These are phyloP conservation scores for Limulus polyphemus DNA, from an alignment of 2,888 invertebrate species.

Conservation along the genomic window DNA sequence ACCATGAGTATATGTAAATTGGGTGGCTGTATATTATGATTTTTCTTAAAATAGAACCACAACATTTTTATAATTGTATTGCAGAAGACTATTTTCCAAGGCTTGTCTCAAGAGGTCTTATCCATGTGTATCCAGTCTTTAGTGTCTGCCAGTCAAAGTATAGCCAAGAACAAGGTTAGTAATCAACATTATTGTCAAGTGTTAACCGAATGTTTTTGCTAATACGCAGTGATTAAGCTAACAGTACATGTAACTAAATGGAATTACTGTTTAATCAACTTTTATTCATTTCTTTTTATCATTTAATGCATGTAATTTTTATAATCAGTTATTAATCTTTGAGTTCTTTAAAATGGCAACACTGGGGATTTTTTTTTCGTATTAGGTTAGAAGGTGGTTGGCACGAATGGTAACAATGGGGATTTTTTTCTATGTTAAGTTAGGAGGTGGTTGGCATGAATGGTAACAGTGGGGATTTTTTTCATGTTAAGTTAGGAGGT, in stretches of 20 bases:
- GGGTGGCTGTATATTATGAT: too few relatives aligned
- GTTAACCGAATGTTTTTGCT: neutral
- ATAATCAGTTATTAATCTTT: too few relatives aligned
- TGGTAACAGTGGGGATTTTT: too few relatives aligned
- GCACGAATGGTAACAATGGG: too few relatives aligned
- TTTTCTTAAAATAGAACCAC: neutral
- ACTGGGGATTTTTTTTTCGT: too few relatives aligned
- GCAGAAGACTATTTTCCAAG: slow-evolving; percentile 85
- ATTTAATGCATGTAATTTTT: neutral
- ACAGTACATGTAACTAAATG: neutral
- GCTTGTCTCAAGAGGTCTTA: slow-evolving; percentile 89
- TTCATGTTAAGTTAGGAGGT: too few relatives aligned
- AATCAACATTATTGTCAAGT: slow-evolving; percentile 2
- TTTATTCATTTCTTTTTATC: slow-evolving; percentile 7
- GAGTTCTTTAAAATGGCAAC: too few relatives aligned
- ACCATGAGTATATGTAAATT: neutral
- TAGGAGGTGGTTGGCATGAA: too few relatives aligned
- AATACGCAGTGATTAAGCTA: neutral
- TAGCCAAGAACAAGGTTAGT: slow-evolving; percentile 53
- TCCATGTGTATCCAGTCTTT: slow-evolving; percentile 83
- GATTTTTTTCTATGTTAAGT: too few relatives aligned
- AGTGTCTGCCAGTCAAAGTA: slow-evolving; percentile 62
- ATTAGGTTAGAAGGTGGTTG: too few relatives aligned
- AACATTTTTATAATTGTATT: slow-evolving; percentile 11
- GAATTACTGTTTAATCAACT: neutral